Percentiles rank a stretch among this genome's conserved stretches.
Conservation (phyloP, 2,888 invertebrate species). For the Rhingia rostrata region DNA sequence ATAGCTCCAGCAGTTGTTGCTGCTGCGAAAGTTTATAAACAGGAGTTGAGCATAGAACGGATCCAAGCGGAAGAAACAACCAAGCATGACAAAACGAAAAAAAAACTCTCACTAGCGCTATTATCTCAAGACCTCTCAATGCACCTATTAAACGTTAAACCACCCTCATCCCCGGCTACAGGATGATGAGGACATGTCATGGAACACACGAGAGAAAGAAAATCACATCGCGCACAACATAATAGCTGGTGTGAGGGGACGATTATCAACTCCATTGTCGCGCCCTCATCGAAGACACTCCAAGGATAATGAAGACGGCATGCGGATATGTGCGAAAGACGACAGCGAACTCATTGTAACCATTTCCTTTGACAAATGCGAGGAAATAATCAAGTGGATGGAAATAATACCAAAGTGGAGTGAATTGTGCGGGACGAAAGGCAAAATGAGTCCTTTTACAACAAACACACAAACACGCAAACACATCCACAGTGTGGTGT, state of each 20-base stretch:
- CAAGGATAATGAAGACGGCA: conserved; percentile 68
- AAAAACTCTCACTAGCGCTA: conserved; percentile 49
- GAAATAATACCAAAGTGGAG: conserved; percentile 52
- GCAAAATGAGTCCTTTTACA: conserved; percentile 24
- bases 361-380: conserved; percentile 72
- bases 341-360: conserved; percentile 68
- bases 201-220: conserved; percentile 30
- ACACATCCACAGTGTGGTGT: conserved; percentile 13
- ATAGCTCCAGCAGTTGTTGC: conserved; percentile 54
- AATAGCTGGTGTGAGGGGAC: conserved; percentile 31
- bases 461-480: conserved; percentile 5
- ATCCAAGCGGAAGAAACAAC: conserved; percentile 11
- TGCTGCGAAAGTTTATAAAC: conserved; percentile 32
- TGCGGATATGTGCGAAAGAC: conserved; percentile 69
- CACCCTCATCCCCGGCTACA: conserved; percentile 16
- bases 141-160: conserved; percentile 70
- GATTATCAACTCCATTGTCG: conserved; percentile 73
- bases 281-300: conserved; percentile 68
- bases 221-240: conserved; percentile 60
- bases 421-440: neutral
- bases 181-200: conserved; percentile 62
- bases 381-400: conserved; percentile 73
- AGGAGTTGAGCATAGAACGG: neutral
- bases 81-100: conserved; percentile 39
- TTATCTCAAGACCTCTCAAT: conserved; percentile 68